phyloP scores from a whole-genome alignment of 1,140 invertebrate genomes.

The Drosophila erecta region DNA sequence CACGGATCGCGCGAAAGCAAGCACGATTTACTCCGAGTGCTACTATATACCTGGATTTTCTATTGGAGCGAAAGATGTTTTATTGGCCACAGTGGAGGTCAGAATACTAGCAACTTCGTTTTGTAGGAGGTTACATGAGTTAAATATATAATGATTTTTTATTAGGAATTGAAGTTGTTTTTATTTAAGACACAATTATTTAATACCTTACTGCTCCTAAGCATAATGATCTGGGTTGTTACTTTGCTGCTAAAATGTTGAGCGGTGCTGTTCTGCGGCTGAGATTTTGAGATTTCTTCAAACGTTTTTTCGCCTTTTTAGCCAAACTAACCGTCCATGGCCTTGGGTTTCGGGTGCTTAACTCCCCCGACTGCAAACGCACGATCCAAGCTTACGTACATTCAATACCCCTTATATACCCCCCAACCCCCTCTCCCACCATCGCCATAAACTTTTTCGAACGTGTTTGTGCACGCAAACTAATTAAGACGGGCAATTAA shows the following conservation, averaged over 20 bases:
- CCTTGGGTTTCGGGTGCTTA: slow-evolving; percentile 15
- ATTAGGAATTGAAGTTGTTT: too few relatives aligned
- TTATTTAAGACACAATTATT: too few relatives aligned
- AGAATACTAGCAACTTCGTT: neutral
- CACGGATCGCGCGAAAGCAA: slow-evolving; percentile 35
- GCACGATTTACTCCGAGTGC: slow-evolving; percentile 2
- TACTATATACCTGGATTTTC: neutral
- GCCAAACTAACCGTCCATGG: slow-evolving; percentile 11
- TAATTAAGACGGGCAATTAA: slow-evolving; percentile 52
- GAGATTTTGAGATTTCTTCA: slow-evolving; percentile 12
- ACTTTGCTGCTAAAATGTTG: neutral
- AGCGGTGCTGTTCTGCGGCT: neutral
- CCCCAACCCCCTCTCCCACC: too few relatives aligned
- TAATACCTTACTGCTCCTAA: neutral
- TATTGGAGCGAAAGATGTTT: neutral
- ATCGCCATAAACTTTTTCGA: slow-evolving; percentile 5
- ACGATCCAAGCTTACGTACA: slow-evolving; percentile 13
- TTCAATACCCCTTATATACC: too few relatives aligned
- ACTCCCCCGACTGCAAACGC: slow-evolving; percentile 27
- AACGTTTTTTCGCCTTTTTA: slow-evolving; percentile 6
- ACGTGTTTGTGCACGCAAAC: slow-evolving; percentile 33
- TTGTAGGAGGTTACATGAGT: neutral
- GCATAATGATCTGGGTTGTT: too few relatives aligned
- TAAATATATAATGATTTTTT: too few relatives aligned
- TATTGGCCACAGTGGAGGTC: neutral